These are phyloP conservation scores for Centropus bengalensis DNA, from an alignment of 2,113 vertebrate genomes.

Conservation along the genomic window DNA sequence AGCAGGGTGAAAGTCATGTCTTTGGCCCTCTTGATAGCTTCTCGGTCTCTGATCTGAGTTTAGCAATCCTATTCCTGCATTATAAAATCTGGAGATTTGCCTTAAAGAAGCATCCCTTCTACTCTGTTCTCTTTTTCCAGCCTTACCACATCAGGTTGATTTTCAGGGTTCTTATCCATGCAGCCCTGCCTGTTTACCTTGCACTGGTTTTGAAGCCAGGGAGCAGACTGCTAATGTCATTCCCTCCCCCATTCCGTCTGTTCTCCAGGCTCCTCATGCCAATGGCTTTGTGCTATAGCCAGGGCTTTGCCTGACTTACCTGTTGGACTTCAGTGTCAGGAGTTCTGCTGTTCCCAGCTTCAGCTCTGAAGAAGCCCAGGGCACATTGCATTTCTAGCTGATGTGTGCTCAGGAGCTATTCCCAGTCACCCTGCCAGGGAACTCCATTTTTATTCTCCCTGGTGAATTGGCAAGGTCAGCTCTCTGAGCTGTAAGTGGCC, in stretches of 20 bases:
- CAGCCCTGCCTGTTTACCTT: background rate
- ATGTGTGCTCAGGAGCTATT: background rate
- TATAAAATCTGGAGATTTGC: background rate
- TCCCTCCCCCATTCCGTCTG: background rate
- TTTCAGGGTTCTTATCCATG: background rate
- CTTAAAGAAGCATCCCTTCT: background rate
- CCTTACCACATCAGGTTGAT: background rate
- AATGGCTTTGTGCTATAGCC: background rate
- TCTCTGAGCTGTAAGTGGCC: background rate
- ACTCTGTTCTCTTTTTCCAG: background rate
- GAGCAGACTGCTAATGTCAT: background rate
- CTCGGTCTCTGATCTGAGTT: background rate
- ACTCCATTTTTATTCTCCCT: background rate
- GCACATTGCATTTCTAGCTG: background rate
- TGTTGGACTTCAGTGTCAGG: background rate
- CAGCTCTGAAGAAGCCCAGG: background rate
- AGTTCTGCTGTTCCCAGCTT: background rate
- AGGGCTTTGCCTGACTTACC: background rate
- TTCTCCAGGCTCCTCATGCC: background rate
- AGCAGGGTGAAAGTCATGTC: background rate
- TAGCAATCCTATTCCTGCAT: background rate
- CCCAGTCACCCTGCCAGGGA: background rate
- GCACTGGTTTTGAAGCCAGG: background rate
- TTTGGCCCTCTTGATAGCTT: background rate
- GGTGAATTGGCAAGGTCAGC: background rate